Base-by-base conservation (phyloP, 2,113 vertebrate genomes). In the human (Homo sapiens) region DNA sequence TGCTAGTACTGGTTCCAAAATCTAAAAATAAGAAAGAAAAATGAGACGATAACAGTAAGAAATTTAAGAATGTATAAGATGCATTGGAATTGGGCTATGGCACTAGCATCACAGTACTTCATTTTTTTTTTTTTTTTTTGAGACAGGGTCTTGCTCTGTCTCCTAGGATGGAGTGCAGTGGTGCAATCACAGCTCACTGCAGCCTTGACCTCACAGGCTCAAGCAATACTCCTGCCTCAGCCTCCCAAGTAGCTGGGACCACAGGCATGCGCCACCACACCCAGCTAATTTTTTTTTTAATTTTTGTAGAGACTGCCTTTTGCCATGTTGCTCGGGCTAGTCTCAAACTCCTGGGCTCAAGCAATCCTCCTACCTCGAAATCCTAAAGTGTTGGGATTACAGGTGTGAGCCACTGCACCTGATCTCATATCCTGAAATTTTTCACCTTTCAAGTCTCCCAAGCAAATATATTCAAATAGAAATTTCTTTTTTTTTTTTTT, bases 1-100 rank as follows among this genome's bases (percentile, higher is more conserved):
- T 99, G 98, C 99, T 99, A 64, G 99, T 99, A 97, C 99, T 99
- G 0, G 99, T 99, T 66, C 99, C 99, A 80, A 99, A 99, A 93
- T 98, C 99, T 99, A 90, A 3, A 70, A 79, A 70, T 98, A 50
- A 96, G 6, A 48, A 9, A 90, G 57, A 70, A 80, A 85, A 89
- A 76, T 13, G 27, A 97, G 76, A 94, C 43, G 76, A 92, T 57
- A 94, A 92, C 32, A 91, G 48, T 90, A 79, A 85, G 59, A 32
- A 90, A 93, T 83, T 70, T 91, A 83, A 82, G 35, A 89, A 89
- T 89, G 50, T 86, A 2, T 64, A 94, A 89, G 8, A 45, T 35
- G 72, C 6, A 8, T 40, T 94, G 6, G 73, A 95, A 96, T 9
- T 94, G 50, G 14, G 17, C 16, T 68, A 1, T 68, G 13, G 45